Percentiles rank a stretch among this genome's conserved stretches.
These are phyloP conservation scores for Diplosoma virens DNA, from an alignment of 23 tunicate genomes.

Conservation along the genomic window DNA sequence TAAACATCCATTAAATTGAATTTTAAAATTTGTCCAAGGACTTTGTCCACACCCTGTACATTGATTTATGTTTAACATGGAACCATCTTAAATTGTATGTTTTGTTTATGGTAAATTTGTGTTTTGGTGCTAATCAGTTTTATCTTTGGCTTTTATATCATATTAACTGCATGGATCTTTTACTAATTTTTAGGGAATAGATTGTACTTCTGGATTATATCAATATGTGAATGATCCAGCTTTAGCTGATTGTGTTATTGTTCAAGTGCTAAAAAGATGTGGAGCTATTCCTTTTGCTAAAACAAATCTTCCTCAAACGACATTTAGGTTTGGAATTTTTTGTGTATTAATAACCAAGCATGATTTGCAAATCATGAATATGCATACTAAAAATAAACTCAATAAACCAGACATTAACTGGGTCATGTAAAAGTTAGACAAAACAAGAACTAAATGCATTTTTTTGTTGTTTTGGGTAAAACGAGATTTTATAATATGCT, in stretches of 20 bases:
- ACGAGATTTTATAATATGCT: too few relatives aligned
- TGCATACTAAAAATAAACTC: too few relatives aligned
- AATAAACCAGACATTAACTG: too few relatives aligned
- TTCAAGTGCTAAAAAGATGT: constrained; percentile 58
- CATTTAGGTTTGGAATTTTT: constrained; percentile 43
- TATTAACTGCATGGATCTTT: neutral
- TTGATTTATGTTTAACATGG: too few relatives aligned
- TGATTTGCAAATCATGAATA: too few relatives aligned
- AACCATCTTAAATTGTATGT: too few relatives aligned
- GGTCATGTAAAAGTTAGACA: too few relatives aligned
- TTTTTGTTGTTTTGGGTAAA: neutral
- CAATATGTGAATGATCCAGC: constrained; percentile 10
- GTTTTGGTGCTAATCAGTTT: neutral
- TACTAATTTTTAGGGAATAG: constrained; percentile 55
- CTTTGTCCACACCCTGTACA: too few relatives aligned
- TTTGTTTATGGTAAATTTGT: neutral
- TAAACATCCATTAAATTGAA: too few relatives aligned
- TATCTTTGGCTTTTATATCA: too few relatives aligned
- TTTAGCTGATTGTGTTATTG: constrained; percentile 53
- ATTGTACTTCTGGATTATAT: constrained; percentile 40
- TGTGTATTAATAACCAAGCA: neutral
- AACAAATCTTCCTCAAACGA: constrained; percentile 59
- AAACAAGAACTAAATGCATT: too few relatives aligned
- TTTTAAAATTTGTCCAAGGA: too few relatives aligned
- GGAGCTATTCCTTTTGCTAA: constrained; percentile 91